Percentiles rank a stretch among this genome's conserved stretches.
Conservation (phyloP, 2,113 vertebrate species). For the Pseudopipra pipra region DNA sequence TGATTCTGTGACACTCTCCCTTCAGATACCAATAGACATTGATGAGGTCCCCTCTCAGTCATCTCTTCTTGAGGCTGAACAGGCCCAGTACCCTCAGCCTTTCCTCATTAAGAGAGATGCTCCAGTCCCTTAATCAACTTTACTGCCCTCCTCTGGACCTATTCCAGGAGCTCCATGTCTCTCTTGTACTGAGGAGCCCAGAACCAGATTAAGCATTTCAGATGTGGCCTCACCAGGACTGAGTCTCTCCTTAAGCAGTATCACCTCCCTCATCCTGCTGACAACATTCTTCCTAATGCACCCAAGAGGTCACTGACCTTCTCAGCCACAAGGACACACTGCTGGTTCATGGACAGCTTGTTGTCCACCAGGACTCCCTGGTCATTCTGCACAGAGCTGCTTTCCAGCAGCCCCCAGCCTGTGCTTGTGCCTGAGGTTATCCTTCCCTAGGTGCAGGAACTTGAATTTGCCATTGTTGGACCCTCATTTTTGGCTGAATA, state of each 20-base stretch:
- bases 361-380: neutral
- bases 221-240: too few relatives aligned
- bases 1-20: neutral
- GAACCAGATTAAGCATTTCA: too few relatives aligned
- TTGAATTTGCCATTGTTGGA: neutral
- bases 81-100: neutral
- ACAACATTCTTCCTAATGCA: neutral
- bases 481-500: neutral
- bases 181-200: neutral
- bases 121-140: neutral
- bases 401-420: too few relatives aligned
- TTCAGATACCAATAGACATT: neutral
- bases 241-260: neutral
- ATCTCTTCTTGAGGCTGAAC: neutral
- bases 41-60: neutral
- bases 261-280: neutral
- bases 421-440: neutral
- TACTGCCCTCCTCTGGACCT: neutral
- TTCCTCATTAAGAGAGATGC: neutral
- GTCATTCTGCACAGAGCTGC: neutral
- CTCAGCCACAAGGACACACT: neutral
- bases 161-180: neutral
- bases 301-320: neutral
- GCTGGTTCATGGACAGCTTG: neutral
- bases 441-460: neutral